Conservation (phyloP, 2,888 invertebrate genomes). For the Brassicogethes aeneus region DNA sequence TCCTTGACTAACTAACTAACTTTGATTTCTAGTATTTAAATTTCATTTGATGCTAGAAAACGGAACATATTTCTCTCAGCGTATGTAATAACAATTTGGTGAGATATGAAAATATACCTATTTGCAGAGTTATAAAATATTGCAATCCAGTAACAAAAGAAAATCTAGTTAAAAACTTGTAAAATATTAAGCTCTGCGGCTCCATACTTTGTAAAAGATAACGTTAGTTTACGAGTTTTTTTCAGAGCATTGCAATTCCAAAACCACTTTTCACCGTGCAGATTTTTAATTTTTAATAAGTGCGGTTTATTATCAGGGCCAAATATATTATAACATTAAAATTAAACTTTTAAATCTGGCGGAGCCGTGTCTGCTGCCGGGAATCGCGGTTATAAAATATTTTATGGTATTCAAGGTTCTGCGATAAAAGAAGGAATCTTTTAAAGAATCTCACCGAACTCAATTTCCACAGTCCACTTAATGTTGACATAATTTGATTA, state of each 20-base stretch:
- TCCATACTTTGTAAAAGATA: not conserved
- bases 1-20: too few relatives aligned
- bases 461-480: slow-evolving; percentile 1
- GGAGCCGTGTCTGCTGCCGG: not conserved
- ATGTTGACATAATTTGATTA: not conserved
- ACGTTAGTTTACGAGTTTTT: not conserved
- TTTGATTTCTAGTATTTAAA: too few relatives aligned
- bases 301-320: slow-evolving; percentile 21
- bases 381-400: slow-evolving; percentile 20
- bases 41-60: too few relatives aligned
- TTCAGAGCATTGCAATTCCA: slow-evolving; percentile 16
- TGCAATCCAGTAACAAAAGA: not conserved
- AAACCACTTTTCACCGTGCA: slow-evolving; percentile 14
- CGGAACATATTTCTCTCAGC: too few relatives aligned
- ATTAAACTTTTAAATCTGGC: slow-evolving; percentile 26
- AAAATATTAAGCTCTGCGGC: not conserved
- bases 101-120: too few relatives aligned
- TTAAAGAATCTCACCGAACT: not conserved
- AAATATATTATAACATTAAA: slow-evolving; percentile 23
- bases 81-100: too few relatives aligned
- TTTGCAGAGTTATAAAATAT: too few relatives aligned
- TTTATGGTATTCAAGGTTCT: slow-evolving; percentile 17
- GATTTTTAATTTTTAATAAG: slow-evolving; percentile 27
- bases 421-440: not conserved
- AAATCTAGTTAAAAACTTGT: not conserved